These are phyloP conservation scores for Dione vanillae DNA, from an alignment of 2,888 invertebrate species.

Conservation along the genomic window DNA sequence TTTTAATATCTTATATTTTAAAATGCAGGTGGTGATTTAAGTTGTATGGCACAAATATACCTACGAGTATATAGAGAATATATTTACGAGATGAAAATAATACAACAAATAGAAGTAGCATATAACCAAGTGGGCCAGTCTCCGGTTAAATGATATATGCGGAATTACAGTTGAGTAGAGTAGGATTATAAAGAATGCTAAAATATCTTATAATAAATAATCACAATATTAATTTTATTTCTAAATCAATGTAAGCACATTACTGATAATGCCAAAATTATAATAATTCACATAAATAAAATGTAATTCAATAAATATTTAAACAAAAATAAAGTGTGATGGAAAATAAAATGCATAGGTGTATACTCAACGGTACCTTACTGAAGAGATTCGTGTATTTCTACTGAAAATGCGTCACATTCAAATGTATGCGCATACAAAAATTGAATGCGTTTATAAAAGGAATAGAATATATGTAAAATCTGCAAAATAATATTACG, in stretches of 20 bases:
- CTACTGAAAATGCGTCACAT: conserved; percentile 39
- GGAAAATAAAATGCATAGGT: conserved; percentile 6
- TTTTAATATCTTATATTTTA: neutral
- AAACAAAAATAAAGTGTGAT: neutral
- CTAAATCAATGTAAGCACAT: too few relatives aligned
- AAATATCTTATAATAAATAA: too few relatives aligned
- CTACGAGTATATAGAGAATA: too few relatives aligned
- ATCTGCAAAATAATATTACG: conserved; percentile 51
- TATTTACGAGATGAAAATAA: too few relatives aligned
- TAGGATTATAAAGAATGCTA: too few relatives aligned
- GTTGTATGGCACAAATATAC: too few relatives aligned
- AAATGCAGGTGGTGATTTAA: neutral
- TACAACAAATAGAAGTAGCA: too few relatives aligned
- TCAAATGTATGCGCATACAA: conserved; percentile 73
- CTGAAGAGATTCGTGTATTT: conserved; percentile 8
- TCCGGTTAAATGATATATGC: too few relatives aligned
- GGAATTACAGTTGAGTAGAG: too few relatives aligned
- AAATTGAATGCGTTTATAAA: conserved; percentile 65
- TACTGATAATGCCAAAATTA: too few relatives aligned
- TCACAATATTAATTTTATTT: too few relatives aligned
- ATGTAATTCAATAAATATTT: neutral
- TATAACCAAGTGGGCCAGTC: too few relatives aligned
- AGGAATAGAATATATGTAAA: conserved; percentile 61
- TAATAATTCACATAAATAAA: neutral
- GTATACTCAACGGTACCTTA: conserved; percentile 2